Conservation (phyloP, 2,113 vertebrate genomes). For the Atlantisia rogersi region DNA sequence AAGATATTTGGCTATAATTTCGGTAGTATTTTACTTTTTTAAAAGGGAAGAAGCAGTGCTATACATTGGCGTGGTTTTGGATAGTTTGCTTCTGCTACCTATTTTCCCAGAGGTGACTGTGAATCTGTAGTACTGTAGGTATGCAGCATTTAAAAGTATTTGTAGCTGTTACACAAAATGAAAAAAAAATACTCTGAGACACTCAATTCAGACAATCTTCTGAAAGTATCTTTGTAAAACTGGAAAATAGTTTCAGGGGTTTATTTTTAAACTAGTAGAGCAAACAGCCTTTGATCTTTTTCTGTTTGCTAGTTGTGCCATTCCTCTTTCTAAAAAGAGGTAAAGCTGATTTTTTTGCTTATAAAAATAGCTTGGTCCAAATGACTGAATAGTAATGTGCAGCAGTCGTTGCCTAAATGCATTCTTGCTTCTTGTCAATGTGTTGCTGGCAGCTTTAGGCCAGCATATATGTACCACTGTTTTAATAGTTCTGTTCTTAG, state of each 20-base stretch:
- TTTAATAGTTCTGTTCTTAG: slow-evolving; percentile 3
- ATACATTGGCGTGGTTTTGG: not conserved
- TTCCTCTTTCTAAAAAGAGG: not conserved
- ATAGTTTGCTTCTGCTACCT: not conserved
- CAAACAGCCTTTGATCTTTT: not conserved
- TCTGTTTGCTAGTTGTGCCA: not conserved
- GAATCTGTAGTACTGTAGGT: not conserved
- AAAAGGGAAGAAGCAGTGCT: not conserved
- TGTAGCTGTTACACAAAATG: not conserved
- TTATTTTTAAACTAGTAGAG: not conserved
- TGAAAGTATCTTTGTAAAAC: not conserved
- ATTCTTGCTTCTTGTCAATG: not conserved
- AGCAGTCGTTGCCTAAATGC: not conserved
- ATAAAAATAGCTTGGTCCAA: not conserved
- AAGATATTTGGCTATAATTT: not conserved
- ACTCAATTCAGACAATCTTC: not conserved
- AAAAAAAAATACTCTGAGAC: not conserved
- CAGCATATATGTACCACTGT: not conserved
- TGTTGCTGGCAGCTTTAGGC: not conserved
- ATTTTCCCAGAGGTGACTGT: not conserved
- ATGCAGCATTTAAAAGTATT: not conserved
- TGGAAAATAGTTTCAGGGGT: not conserved
- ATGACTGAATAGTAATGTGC: not conserved
- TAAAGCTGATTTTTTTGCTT: not conserved
- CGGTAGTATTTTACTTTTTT: not conserved